Evolutionary conservation across 2,888 invertebrate species (phyloP).

Genomic region (Orgyia antiqua): DNA sequence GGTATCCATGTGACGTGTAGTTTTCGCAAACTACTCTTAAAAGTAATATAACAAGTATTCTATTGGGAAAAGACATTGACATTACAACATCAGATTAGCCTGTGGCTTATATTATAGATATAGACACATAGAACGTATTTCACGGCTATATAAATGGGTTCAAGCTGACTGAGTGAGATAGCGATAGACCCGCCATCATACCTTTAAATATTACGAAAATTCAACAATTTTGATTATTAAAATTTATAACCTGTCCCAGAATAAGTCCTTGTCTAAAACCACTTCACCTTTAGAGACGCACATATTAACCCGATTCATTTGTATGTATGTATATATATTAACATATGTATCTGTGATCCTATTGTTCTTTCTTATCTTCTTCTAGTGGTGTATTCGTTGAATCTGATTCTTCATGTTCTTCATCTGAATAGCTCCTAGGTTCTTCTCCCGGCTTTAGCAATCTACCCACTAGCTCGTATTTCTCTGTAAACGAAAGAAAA

Average conservation of each 20-base stretch:
- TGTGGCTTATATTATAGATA: too few relatives aligned
- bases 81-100: too few relatives aligned
- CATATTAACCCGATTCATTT: constrained; percentile 13
- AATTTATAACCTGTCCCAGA: background rate
- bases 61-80: too few relatives aligned
- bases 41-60: too few relatives aligned
- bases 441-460: constrained; percentile 94
- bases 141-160: too few relatives aligned
- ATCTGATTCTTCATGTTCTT: constrained; percentile 82
- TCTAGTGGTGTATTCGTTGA: constrained; percentile 44
- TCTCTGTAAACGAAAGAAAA: constrained; percentile 81
- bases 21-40: too few relatives aligned
- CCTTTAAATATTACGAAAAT: too few relatives aligned
- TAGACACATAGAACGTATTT: too few relatives aligned
- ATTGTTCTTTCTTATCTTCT: constrained; percentile 55
- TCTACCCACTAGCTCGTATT: constrained; percentile 94
- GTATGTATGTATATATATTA: constrained; percentile 1
- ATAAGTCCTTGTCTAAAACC: constrained; percentile 1
- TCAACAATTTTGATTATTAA: too few relatives aligned
- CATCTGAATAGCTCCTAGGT: constrained; percentile 93
- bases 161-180: too few relatives aligned
- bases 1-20: too few relatives aligned
- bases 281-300: constrained; percentile 7
- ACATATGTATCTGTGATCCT: constrained; percentile 15
- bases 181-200: too few relatives aligned